Conservation (phyloP, 2,888 invertebrate species). For the Diadromus collaris region DNA sequence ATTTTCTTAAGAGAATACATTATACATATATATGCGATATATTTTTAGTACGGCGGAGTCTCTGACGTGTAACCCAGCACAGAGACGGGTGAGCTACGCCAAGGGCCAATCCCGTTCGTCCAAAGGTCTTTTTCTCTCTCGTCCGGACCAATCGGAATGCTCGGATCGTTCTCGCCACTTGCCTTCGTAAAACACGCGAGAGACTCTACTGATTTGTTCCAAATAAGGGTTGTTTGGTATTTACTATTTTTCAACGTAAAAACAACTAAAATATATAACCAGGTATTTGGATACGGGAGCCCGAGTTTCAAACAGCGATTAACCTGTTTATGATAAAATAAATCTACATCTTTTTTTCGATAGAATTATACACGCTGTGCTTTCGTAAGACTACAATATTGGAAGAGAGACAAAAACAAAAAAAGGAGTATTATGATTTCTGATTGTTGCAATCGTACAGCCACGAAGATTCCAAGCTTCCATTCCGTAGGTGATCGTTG, state of each 20-base stretch:
- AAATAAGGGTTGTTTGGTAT: not conserved
- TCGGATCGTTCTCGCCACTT: no score
- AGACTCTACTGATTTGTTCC: not conserved
- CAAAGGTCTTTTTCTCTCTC: no score
- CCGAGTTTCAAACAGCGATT: conserved; percentile 11
- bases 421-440: conserved; percentile 36
- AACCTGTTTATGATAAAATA: conserved; percentile 7
- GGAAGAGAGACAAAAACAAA: conserved; percentile 33
- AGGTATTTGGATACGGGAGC: conserved; percentile 1
- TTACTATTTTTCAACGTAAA: conserved; percentile 18
- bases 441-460: conserved; percentile 35
- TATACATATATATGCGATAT: conserved; percentile 19
- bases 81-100: no score
- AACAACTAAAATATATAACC: conserved; percentile 19
- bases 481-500: not conserved
- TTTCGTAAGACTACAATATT: conserved; percentile 16
- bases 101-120: no score
- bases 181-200: no score
- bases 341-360: conserved; percentile 10
- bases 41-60: not conserved
- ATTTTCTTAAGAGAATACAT: conserved; percentile 24
- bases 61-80: no score
- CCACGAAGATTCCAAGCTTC: conserved; percentile 24
- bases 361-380: not conserved
- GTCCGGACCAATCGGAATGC: no score